A percentile compares a stretch with the other conserved stretches of the same genome.
These are phyloP conservation scores for Dromiciops gliroides DNA, from an alignment of 2,113 vertebrate genomes.

Conservation along the genomic window DNA sequence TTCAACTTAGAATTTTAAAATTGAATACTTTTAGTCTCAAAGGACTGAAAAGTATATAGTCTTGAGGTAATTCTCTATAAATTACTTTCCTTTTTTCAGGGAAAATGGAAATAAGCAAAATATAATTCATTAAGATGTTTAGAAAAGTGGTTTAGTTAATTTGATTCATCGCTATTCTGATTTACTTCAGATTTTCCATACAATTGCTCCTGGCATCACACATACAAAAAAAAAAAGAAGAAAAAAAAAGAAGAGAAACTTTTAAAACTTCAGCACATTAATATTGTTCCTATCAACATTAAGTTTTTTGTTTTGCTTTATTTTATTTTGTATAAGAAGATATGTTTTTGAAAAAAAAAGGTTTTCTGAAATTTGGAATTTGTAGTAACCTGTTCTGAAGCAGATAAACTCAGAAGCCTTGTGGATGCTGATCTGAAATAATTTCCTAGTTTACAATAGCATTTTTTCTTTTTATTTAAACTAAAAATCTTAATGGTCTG, in stretches of 20 bases:
- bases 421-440: constrained; percentile 88
- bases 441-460: constrained; percentile 89
- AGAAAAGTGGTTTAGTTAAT: constrained; percentile 69
- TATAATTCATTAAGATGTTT: constrained; percentile 87
- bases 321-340: constrained; percentile 73
- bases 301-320: constrained; percentile 70
- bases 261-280: constrained; percentile 69
- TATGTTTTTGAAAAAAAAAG: constrained; percentile 58
- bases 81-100: constrained; percentile 63
- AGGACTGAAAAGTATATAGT: constrained; percentile 22
- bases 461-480: constrained; percentile 84
- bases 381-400: constrained; percentile 70
- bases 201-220: constrained; percentile 80
- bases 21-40: constrained; percentile 33
- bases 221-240: constrained; percentile 53
- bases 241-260: no score
- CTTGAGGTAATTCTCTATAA: constrained; percentile 68
- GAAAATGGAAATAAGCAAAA: constrained; percentile 89
- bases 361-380: constrained; percentile 65
- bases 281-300: constrained; percentile 70
- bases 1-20: constrained; percentile 40
- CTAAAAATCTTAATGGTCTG: constrained; percentile 90
- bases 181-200: constrained; percentile 80
- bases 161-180: constrained; percentile 74
- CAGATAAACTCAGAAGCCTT: constrained; percentile 87